Evolutionary conservation across 2,797 vertebrate species (phyloP).

Genomic region (Myripristis jacobus): DNA sequence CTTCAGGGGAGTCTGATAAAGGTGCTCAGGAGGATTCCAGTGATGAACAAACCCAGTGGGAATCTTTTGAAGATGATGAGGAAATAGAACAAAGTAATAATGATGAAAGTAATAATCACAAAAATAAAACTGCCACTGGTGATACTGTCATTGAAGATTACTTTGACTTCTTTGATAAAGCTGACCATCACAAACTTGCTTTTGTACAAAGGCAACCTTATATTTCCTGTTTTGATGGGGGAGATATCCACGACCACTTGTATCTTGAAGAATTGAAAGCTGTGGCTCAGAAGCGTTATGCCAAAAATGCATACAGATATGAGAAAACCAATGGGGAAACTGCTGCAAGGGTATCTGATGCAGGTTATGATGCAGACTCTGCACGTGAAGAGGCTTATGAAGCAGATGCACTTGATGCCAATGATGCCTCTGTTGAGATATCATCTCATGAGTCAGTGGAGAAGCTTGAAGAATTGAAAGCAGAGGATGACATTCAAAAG

Average conservation of each 20-base stretch:
- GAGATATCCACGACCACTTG: slow-evolving; percentile 70
- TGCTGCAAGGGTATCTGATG: background rate
- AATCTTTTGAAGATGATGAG: slow-evolving; percentile 74
- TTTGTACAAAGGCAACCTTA: slow-evolving; percentile 61
- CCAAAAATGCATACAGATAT: background rate
- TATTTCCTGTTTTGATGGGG: slow-evolving; percentile 80
- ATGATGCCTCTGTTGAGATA: background rate
- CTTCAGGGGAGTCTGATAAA: slow-evolving; percentile 74
- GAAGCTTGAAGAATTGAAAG: slow-evolving; percentile 42
- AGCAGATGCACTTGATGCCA: slow-evolving; percentile 16
- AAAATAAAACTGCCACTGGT: slow-evolving; percentile 26
- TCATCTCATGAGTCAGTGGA: slow-evolving; percentile 40
- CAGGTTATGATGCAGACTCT: background rate
- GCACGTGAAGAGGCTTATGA: slow-evolving; percentile 25
- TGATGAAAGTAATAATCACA: slow-evolving; percentile 8
- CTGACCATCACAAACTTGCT: slow-evolving; percentile 37
- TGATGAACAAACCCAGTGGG: slow-evolving; percentile 75
- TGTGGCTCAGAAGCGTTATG: slow-evolving; percentile 25
- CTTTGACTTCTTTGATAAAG: slow-evolving; percentile 77
- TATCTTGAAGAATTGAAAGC: slow-evolving; percentile 42
- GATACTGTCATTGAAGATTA: slow-evolving; percentile 59
- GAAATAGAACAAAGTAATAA: slow-evolving; percentile 28
- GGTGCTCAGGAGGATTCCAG: slow-evolving; percentile 61
- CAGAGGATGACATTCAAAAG: slow-evolving; percentile 30
- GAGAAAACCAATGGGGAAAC: slow-evolving; percentile 23